Evolutionary conservation across 2,888 invertebrate genomes (phyloP).

Genomic region (Pimpla rufipes): DNA sequence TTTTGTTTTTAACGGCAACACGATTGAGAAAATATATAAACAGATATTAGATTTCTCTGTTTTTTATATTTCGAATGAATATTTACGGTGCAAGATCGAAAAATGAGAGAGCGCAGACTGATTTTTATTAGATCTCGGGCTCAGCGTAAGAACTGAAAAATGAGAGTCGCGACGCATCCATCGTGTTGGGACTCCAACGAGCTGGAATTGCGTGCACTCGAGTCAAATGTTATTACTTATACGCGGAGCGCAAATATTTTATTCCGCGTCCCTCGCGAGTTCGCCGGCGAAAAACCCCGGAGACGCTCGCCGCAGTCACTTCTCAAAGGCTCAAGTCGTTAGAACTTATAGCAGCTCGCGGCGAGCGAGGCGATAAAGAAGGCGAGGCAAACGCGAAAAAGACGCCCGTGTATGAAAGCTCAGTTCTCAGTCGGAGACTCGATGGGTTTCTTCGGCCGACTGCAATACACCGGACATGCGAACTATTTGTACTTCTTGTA

Average conservation of each 20-base stretch:
- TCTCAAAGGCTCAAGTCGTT: conserved; percentile 52
- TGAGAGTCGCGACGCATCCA: not conserved
- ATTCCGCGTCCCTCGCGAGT: conserved; percentile 27
- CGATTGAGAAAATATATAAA: too few species aligned
- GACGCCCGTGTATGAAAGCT: conserved; percentile 21
- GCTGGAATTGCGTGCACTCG: conserved; percentile 43
- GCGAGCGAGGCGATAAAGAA: conserved; percentile 51
- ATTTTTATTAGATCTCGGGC: not conserved
- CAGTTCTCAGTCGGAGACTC: conserved; percentile 9
- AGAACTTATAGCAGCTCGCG: conserved; percentile 22
- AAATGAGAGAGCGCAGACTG: too few species aligned
- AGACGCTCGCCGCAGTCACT: conserved; percentile 35
- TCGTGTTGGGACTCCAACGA: not conserved
- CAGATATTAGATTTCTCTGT: too few species aligned
- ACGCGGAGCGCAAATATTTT: conserved; percentile 58
- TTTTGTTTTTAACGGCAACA: not conserved
- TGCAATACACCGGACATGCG: conserved; percentile 28
- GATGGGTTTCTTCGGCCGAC: not conserved
- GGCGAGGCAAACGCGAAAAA: conserved; percentile 49
- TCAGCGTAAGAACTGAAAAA: not conserved
- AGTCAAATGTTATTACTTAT: conserved; percentile 60
- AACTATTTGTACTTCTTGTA: conserved; percentile 14
- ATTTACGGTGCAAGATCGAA: too few species aligned
- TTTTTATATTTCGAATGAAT: too few species aligned
- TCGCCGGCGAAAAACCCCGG: conserved; percentile 3